A percentile compares a stretch with the other conserved stretches of the same genome.
Evolutionary conservation across 2,113 vertebrate species (phyloP).

Genomic region (Eretmochelys imbricata): DNA sequence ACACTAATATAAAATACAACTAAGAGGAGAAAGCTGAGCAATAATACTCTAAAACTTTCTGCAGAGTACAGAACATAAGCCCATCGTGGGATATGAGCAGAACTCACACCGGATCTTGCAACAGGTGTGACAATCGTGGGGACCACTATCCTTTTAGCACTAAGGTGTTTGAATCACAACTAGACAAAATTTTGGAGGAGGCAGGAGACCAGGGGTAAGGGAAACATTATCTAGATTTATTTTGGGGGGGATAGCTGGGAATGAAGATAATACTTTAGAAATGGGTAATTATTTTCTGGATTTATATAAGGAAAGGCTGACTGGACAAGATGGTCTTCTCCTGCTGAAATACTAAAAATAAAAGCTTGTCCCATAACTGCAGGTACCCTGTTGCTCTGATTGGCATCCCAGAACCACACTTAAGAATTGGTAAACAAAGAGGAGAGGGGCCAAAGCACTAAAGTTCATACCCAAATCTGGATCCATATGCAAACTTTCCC

Average conservation of each 20-base stretch:
- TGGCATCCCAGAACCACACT: slow-evolving; percentile 22
- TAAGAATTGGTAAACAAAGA: slow-evolving; percentile 21
- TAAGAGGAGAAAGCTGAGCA: background rate
- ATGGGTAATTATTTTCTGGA: slow-evolving; percentile 59
- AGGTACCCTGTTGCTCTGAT: slow-evolving; percentile 47
- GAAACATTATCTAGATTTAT: slow-evolving; percentile 40
- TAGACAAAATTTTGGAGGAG: slow-evolving; percentile 10
- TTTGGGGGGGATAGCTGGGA: slow-evolving; percentile 63
- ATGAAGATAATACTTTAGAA: slow-evolving; percentile 64
- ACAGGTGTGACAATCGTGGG: slow-evolving; percentile 65
- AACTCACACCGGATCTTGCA: background rate
- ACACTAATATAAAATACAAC: background rate
- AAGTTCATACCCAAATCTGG: background rate
- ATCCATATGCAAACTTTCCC: background rate
- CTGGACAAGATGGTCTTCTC: background rate
- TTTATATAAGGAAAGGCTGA: slow-evolving; percentile 39
- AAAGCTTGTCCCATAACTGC: slow-evolving; percentile 17
- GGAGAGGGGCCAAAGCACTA: background rate
- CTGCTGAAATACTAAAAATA: slow-evolving; percentile 56
- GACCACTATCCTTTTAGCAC: background rate
- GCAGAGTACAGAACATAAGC: background rate
- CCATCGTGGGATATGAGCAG: background rate
- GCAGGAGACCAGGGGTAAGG: slow-evolving; percentile 44
- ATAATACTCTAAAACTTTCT: slow-evolving; percentile 34
- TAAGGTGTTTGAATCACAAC: slow-evolving; percentile 46